Evolutionary conservation across 2,797 vertebrate species (phyloP).

Genomic region (Coranthus polyacanthus): DNA sequence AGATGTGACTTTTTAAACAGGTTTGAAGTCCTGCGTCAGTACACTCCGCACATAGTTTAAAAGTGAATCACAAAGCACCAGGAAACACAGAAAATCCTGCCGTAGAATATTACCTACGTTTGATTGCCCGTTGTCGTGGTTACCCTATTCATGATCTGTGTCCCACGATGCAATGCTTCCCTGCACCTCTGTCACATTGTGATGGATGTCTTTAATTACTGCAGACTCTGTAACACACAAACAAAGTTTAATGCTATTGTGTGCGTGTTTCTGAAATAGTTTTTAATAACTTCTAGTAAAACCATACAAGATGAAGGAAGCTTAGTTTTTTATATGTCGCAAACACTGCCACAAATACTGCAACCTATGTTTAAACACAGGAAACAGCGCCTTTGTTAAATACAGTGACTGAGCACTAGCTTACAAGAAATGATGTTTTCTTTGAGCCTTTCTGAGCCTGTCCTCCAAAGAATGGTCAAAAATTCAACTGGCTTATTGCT

Average conservation of each 20-base stretch:
- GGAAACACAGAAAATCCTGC: conserved; percentile 50
- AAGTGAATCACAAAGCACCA: conserved; percentile 55
- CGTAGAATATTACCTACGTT: conserved; percentile 26
- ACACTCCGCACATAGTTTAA: conserved; percentile 31
- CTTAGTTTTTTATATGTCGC: too few relatives aligned
- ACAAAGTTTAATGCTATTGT: conserved; percentile 2
- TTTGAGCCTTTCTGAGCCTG: too few relatives aligned
- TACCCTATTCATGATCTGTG: conserved; percentile 7
- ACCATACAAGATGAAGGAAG: neutral
- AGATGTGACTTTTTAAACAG: neutral
- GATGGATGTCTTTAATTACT: conserved; percentile 76
- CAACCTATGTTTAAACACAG: too few relatives aligned
- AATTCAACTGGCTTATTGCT: too few relatives aligned
- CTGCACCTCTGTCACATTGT: conserved; percentile 51
- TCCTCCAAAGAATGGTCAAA: too few relatives aligned
- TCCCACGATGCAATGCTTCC: conserved; percentile 39
- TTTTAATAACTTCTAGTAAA: neutral
- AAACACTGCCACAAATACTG: too few relatives aligned
- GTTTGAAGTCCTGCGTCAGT: neutral
- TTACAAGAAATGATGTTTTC: too few relatives aligned
- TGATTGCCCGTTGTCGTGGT: conserved; percentile 45
- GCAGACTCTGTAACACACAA: conserved; percentile 19
- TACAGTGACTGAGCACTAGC: too few relatives aligned
- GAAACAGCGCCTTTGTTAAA: too few relatives aligned
- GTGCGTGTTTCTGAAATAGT: neutral